Evolutionary conservation across 2,113 vertebrate genomes (phyloP), one percentile per base, ranked within the genome.

Genomic region (Mobula birostris): DNA sequence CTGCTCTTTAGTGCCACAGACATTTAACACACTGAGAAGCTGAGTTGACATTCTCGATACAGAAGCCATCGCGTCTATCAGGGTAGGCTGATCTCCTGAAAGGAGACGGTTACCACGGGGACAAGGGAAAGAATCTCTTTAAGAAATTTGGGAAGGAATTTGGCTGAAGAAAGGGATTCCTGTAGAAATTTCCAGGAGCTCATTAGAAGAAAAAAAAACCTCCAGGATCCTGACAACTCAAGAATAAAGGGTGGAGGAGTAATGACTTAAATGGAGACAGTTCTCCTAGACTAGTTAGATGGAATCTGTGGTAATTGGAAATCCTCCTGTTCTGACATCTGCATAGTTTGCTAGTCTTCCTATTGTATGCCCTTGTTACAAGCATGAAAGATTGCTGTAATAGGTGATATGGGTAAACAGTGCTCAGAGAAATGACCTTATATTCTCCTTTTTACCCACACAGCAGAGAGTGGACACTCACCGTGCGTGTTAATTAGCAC

Each of bases 81-180:
- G 91, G 27, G 70, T 48, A 29, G 91, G 36, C 91, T 48, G 32
- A 48, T 32, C 68, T 74, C 68, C 70, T 93, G 95, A 96, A 97
- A 95, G 95, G 96, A 96, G 96, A 96, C 97, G 95, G 97, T 98
- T 98, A 97, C 97, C 97, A 97, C 96, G 96, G 97, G 48, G 96
- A 97, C 97, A 97, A 96, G 95, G 96, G 97, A 97, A 96, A 98
- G 98, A 98, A 97, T 96, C 96, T 96, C 96, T 96, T 90, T 74
- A 94, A 96, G 95, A 97, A 97, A 98, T 97, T 96, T 96, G 95
- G 95, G 95, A 95, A 97, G 96, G 97, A 97, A 97, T 96, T 94
- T 96, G 97, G 96, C 95, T 96, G 96, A 96, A 58, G 94, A 95
- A 96, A 96, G 94, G 95, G 95, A 96, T 96, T 97, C 96, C 96